A percentile compares a stretch with the other conserved stretches of the same genome.
Conservation (phyloP, 2,797 vertebrate species). For the Pagetopsis macropterus region DNA sequence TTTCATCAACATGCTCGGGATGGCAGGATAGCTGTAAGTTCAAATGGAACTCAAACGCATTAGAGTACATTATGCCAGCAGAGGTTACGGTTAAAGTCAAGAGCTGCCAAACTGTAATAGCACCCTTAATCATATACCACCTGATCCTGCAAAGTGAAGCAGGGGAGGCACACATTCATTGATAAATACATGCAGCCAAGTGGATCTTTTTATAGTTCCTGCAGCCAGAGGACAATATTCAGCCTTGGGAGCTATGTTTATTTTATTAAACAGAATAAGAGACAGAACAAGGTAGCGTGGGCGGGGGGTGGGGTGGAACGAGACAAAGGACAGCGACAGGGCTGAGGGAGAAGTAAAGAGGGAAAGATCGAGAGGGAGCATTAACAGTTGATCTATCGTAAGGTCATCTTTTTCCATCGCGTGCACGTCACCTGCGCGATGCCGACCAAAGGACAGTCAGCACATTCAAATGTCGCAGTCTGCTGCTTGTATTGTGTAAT, state of each 20-base stretch:
- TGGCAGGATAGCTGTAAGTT: slow-evolving; percentile 55
- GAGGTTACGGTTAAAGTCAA: slow-evolving; percentile 67
- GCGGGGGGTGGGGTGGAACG: neutral
- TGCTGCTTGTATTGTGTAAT: slow-evolving; percentile 72
- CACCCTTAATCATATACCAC: slow-evolving; percentile 67
- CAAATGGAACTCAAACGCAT: slow-evolving; percentile 71
- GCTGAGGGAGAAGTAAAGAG: slow-evolving; percentile 24
- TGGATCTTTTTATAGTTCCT: slow-evolving; percentile 64
- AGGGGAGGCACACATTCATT: slow-evolving; percentile 58
- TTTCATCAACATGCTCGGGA: slow-evolving; percentile 49
- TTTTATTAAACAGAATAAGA: slow-evolving; percentile 52
- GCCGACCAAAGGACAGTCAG: slow-evolving; percentile 72
- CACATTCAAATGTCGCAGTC: slow-evolving; percentile 84
- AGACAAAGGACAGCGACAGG: slow-evolving; percentile 33
- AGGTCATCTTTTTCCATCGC: slow-evolving; percentile 83
- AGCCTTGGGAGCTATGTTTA: slow-evolving; percentile 48
- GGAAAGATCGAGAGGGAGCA: slow-evolving; percentile 32
- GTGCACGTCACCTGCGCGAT: slow-evolving; percentile 67
- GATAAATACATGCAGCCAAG: slow-evolving; percentile 70
- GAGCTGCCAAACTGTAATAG: slow-evolving; percentile 70
- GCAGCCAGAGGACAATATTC: slow-evolving; percentile 59
- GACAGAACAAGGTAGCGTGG: slow-evolving; percentile 14
- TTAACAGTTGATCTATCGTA: slow-evolving; percentile 75
- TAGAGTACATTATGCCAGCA: slow-evolving; percentile 66
- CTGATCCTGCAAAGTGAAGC: slow-evolving; percentile 54